Base-by-base conservation (phyloP, 2,113 vertebrate genomes). In the Istiophorus platypterus region DNA sequence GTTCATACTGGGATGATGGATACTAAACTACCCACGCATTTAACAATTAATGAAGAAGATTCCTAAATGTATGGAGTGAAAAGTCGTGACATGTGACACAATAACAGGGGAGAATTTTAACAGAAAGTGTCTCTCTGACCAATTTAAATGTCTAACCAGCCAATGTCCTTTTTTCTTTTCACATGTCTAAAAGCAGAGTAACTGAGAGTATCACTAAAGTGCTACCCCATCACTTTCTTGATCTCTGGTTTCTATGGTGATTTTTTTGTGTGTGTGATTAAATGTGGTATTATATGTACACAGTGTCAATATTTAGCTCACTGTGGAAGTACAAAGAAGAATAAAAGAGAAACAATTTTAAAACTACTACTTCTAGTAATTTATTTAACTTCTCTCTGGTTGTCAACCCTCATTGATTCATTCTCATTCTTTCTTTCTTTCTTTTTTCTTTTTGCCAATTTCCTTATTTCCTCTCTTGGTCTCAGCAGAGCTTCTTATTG, bases 401-500 rank as follows among this genome's bases (percentile, higher is more conserved):
- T 47, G 12, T 29, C 17, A 7, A 39, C 7, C 26, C 4, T 26
- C 15, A 14, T n/a, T 41, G 14, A 37, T 3, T 31, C 20, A 14
- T 45, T 45, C 15, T 45, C 45, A 18, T 6, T n/a, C 27, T 65
- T 66, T 45, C 71, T 42, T 20, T 37, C 61, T 34, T 72, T 71
- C 66, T 41, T 54, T 31, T 22, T 42, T 56, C 27, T 37, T 45
- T 31, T n/a, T 42, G 63, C 24, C 12, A 42, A 34, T 49, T 64
- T 75, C 67, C 31, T 47, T 42, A 20, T 75, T 59, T 47, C 66
- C 58, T 52, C 26, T 37, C 29, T 29, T 65, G 68, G 75, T 66
- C 78, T 56, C 61, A 85, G 77, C 39, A 42, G 41, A 66, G 79
- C 71, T 75, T 85, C 66, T 71, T 84, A 64, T 66, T 82, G 79